Base-by-base conservation (phyloP, 2,113 vertebrate genomes). In the Himantopus leucocephalus region DNA sequence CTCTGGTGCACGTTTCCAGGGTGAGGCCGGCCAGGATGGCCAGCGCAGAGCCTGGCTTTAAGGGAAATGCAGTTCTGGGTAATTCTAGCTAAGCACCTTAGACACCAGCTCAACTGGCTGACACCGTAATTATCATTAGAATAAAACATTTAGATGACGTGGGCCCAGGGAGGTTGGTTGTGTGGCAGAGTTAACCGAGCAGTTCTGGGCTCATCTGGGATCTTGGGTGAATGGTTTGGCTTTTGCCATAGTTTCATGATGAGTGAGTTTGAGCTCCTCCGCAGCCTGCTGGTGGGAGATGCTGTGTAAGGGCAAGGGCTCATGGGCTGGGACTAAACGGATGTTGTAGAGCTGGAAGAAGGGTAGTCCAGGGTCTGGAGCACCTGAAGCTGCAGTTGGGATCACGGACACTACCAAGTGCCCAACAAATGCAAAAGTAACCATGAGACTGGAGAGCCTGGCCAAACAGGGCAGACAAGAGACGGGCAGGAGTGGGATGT, bases 11-110 rank as follows among this genome's bases (percentile, higher is more conserved):
- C 0, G 5, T 80, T 91, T 83, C 60, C 52, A 41, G 82, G 43
- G 30, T 43, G 56, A 88, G 27, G 27, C 35, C 35, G 39, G 74
- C 23, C 53, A 71, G 80, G 77, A 56, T 56, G 70, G 70, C 47
- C 48, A 64, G 53, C 2, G 4, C 34, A 92, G 84, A 82, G 62
- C 74, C 74, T 83, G 66, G 62, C 78, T 95, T 52, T 81, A 74
- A 86, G 63, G 41, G 72, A 93, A 84, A 48, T 82, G 12, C 39
- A 79, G 39, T 92, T 88, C 93, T 91, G 90, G 41, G 66, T 96
- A 90, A 79, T 95, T 96, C 87, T 94, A 52, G 48, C 43, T 90
- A 93, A 96, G 90, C 89, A 95, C 58, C 77, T 94, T 93, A 95
- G 77, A 53, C 53, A 62, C 48, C 3, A 3, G 91, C 87, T 97